Base-by-base conservation (phyloP, 2,113 vertebrate species). In the Elephas maximus region DNA sequence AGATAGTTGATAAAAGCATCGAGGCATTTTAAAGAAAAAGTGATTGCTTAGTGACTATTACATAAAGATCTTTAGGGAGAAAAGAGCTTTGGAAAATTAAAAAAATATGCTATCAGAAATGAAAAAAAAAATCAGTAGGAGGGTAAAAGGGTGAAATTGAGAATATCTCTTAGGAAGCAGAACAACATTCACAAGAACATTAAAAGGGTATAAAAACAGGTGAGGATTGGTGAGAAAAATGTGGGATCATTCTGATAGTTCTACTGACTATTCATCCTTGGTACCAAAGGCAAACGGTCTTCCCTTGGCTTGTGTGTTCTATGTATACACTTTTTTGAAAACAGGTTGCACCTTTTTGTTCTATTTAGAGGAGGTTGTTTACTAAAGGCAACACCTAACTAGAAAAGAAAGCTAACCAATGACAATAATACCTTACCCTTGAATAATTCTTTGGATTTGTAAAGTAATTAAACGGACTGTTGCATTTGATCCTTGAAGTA, bases 21-120 rank as follows among this genome's bases (percentile, higher is more conserved):
- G 41, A 73, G 7, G 33, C 63, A 71, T 85, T 94, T 85, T 63
- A 91, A 95, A 65, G 37, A 65, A 60, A 83, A 94, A 30, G 24
- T 26, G 80, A 93, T 80, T 67, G n/a, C 15, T 89, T 90, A 74
- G 23, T 80, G 71, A 90, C n/a, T 79, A n/a, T 94, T 77, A 73
- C 24, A 5, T 23, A 41, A 18, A 57, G 65, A 48, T 77, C 30
- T 65, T 62, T 51, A 78, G 45, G 33, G 17, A 67, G 83, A 77
- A 86, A 48, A 53, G 30, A 8, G 12, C 57, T 65, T 65, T 85
- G 86, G 12, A 57, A 95, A 94, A 77, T 88, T 71, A 82, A 62
- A 84, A 84, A 71, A 82, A 82, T 37, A 78, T 20, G 18, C 4
- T 79, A 63, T 10, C 14, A 62, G 18, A 79, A 91, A 33, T 78